Base-by-base conservation (phyloP, 2,888 invertebrate genomes). In the Orthosia incerta region DNA sequence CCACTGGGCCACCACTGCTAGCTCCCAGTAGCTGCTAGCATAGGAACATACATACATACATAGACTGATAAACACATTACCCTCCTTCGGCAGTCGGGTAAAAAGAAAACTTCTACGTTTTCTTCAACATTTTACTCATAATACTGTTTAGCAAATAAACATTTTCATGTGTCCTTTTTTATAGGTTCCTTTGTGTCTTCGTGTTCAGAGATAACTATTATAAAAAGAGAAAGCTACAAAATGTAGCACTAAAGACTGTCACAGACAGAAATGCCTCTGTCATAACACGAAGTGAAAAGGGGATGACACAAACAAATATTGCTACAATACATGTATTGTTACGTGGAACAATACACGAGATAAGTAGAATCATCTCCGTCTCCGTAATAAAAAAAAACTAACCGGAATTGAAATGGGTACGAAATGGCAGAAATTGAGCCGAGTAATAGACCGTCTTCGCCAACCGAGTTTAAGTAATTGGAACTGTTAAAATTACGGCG, bases 221-320 rank as follows among this genome's bases (percentile, higher is more conserved):
- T 59, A 73, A 74, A 74, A 67, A 31, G 51, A 51, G 45, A 74
- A 70, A 59, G 23, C 67, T 79, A 56, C 73, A 70, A 66, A 72
- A 74, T 51, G 65, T 45, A 74, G 70, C 56, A 31, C 56, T 65
- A 31, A 63, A 65, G n/a, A 23, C 55, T 82, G 76, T 79, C 79
- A 72, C 20, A 53, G 23, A 67, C 82, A 79, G 73, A 59, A 45
- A 79, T 48, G 20, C 46, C 26, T 53, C 18, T 65, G 59, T 74
- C 75, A 76, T 61, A 57, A 68, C 26, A 55, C 63, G 18, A 71
- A 59, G 20, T 79, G 74, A 79, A 76, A 75, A 72, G 66, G 60
- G 72, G 13, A 63, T 72, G 82, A 86, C 82, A 70, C 46, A 53
- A 71, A 76, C 69, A 65, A 69, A 79, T 75, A 76, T 72, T 62